A percentile compares a stretch with the other conserved stretches of the same genome.
phyloP scores from a whole-genome alignment of 92 coral and sea anemone species.

The Palythoa grandis region DNA sequence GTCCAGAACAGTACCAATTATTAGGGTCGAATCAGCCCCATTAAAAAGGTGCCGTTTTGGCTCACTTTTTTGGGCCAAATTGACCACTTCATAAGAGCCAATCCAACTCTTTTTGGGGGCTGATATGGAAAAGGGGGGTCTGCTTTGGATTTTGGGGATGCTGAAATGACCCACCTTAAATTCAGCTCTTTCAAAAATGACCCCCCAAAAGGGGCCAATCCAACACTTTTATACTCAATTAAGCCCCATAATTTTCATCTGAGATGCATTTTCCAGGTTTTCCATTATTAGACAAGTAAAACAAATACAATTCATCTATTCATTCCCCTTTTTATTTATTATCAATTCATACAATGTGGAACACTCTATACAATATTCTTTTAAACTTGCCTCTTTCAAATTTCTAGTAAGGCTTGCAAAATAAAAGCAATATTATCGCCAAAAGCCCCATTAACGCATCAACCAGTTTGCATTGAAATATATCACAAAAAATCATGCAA shows the following conservation, averaged over 20 bases:
- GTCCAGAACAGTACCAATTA: too few relatives aligned
- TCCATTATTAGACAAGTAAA: conserved; percentile 6
- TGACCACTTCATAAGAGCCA: background rate
- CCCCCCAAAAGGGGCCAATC: background rate
- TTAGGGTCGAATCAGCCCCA: too few relatives aligned
- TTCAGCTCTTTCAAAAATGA: background rate
- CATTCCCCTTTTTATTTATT: conserved; percentile 1
- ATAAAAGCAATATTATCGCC: background rate
- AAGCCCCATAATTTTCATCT: conserved; percentile 1
- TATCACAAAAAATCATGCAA: background rate
- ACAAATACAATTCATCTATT: background rate
- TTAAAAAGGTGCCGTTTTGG: too few relatives aligned
- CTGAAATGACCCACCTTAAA: background rate
- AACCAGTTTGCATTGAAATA: background rate
- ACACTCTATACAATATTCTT: background rate
- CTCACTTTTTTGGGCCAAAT: background rate
- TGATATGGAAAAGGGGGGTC: background rate
- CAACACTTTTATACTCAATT: background rate
- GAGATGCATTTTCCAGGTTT: background rate
- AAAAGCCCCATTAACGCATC: background rate
- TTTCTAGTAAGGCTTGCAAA: background rate
- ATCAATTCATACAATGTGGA: background rate
- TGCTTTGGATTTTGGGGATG: conserved; percentile 1
- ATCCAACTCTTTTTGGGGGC: background rate
- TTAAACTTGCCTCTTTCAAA: background rate